Base-by-base conservation (phyloP, 2,113 vertebrate species). In the Acanthisitta chloris region DNA sequence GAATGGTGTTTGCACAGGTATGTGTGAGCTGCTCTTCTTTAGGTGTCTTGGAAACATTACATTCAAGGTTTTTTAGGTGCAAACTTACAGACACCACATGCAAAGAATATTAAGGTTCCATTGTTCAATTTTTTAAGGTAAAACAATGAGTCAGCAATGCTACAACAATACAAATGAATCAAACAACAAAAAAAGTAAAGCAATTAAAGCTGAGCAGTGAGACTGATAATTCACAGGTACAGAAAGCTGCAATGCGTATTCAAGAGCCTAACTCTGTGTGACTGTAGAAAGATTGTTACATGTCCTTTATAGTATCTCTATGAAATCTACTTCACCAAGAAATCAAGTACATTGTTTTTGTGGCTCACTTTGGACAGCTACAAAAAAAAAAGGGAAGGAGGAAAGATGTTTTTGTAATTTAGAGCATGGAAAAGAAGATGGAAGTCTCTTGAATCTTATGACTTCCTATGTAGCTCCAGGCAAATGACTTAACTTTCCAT, bases 1-100 rank as follows among this genome's bases (percentile, higher is more conserved):
- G 89, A 93, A 94, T 64, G 71, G 85, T 95, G 81, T 96, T 97
- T 97, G 81, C 95, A 94, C 77, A 95, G 94, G 94, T 73, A 92
- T 82, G 46, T 88, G 71, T 77, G 55, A 42, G 17, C 73, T 87
- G 67, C 78, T 93, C 69, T 91, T 91, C 90, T 96, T 91, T 92
- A 94, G 61, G 69, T 93, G 76, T 57, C 55, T 77, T 73, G 46
- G 54, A 65, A 92, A 59, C 23, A 36, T 62, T 40, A 46, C 14
- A 83, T 64, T 89, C 46, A 64, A 67, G 42, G 36, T 16, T 6
- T 52, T 48, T 81, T 89, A 86, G 40, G 33, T 74, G 13, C 58
- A 94, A 91, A 88, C 92, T 94, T 90, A 87, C 25, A 92, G 82
- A 62, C 5, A 65, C 2, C 7, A 29, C 67, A 81, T 24, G 33